Evolutionary conservation across 2,113 vertebrate species (phyloP).

Genomic region (Sylvilagus bachmani): DNA sequence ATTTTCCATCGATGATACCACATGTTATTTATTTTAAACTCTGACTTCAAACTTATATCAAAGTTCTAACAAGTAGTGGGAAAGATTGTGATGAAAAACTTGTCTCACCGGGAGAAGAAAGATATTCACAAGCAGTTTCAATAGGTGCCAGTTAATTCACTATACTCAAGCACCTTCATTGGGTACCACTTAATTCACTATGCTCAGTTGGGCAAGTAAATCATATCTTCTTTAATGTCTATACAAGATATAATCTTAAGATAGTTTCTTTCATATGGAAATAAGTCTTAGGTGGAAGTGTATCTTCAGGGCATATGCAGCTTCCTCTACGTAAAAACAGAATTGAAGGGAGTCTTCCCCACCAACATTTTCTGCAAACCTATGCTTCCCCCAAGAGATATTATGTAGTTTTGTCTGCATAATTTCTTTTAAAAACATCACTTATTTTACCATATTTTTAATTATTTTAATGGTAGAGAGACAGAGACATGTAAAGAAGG

Average conservation of each 20-base stretch:
- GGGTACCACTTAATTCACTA: neutral
- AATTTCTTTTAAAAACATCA: too few relatives aligned
- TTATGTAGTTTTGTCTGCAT: neutral
- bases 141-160: neutral
- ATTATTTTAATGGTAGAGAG: too few relatives aligned
- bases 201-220: neutral
- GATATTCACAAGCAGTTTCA: neutral
- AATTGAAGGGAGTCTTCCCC: neutral
- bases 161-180: too few relatives aligned
- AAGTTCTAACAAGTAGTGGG: neutral
- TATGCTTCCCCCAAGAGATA: neutral
- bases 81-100: constrained; percentile 19
- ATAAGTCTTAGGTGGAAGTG: neutral
- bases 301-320: neutral
- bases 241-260: constrained; percentile 15
- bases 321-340: neutral
- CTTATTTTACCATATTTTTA: too few relatives aligned
- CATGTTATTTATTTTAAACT: constrained; percentile 18
- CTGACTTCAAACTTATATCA: constrained; percentile 37
- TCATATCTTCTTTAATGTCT: neutral
- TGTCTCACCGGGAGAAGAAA: neutral
- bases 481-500: too few relatives aligned
- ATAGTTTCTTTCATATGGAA: neutral
- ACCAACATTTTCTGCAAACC: neutral
- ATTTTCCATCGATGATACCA: constrained; percentile 25